Evolutionary conservation across 2,888 invertebrate genomes (phyloP), one percentile per base, ranked within the genome.

Genomic region (Cosmopolites sordidus): DNA sequence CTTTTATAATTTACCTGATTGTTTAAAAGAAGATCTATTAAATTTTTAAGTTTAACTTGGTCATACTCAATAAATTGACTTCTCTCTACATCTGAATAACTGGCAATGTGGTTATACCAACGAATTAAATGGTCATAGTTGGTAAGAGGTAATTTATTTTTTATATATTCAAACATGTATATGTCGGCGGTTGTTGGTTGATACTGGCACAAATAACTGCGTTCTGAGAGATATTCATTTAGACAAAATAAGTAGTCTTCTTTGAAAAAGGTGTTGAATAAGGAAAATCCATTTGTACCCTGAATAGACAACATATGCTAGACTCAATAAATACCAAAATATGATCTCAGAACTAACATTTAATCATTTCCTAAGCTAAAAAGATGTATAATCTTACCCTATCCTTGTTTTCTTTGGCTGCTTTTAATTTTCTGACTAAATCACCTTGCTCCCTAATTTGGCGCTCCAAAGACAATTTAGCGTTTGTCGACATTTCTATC

Each of bases 391-490:
- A 9, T 56, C 61, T 64, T 66, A 90, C 91, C 87, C 85, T 83
- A 62, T 84, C 84, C 71, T 80, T 83, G 46, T 84, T 81, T 73
- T 87, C 89, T 75, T 90, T 89, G 22, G 84, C 83, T 60, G 85
- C 79, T 76, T 92, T 92, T 58, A 92, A 76, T 75, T 86, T 86
- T 67, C 91, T 80, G 45, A 92, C 89, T 62, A 87, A 73, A 71
- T 91, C 89, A 60, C 89, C 91, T 74, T 92, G 92, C 66, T 77
- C 73, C 73, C 83, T 83, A 60, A 87, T 83, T 69, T 77, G 76
- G 63, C 79, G 77, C 67, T 80, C 75, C 62, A 83, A 69, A 64
- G 74, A 73, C 68, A 77, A 78, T 68, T 76, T 78, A 65, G 66
- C 62, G 33, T 33, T 33, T 33, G 33, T 33, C 11, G 66, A 63